phyloP scores from a whole-genome alignment of 2,797 vertebrate species.

The Vipera ursinii region DNA sequence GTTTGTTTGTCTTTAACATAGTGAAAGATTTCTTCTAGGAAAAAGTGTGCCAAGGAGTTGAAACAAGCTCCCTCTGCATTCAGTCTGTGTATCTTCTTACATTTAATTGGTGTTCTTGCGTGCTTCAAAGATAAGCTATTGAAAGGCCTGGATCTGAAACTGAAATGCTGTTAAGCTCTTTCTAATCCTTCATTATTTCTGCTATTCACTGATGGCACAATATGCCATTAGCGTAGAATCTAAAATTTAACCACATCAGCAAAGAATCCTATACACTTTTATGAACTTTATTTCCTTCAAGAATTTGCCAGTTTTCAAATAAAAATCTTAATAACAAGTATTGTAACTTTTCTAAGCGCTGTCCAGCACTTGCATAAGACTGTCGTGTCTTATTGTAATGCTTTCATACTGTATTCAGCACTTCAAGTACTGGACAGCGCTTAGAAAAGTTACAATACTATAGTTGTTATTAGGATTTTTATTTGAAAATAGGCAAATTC shows the following conservation, averaged over 20 bases:
- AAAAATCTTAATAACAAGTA: background rate
- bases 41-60: background rate
- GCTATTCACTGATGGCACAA: constrained; percentile 12
- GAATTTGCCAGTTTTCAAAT: background rate
- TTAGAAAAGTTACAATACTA: background rate
- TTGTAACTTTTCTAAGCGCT: background rate
- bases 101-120: constrained; percentile 17
- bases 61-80: constrained; percentile 10
- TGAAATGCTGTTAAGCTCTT: constrained; percentile 24
- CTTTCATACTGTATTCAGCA: background rate
- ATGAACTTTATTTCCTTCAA: background rate
- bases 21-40: background rate
- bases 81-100: constrained; percentile 9
- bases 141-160: constrained; percentile 26
- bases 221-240: constrained; percentile 16
- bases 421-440: background rate
- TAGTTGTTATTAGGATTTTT: background rate
- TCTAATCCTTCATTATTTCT: constrained; percentile 22
- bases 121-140: constrained; percentile 25
- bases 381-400: background rate
- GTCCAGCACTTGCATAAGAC: background rate
- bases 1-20: background rate
- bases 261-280: background rate
- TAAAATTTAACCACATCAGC: background rate
- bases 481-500: background rate